Evolutionary conservation across 2,888 invertebrate genomes (phyloP), one percentile per base, ranked within the genome.

Genomic region (Dermolepida albohirtum): DNA sequence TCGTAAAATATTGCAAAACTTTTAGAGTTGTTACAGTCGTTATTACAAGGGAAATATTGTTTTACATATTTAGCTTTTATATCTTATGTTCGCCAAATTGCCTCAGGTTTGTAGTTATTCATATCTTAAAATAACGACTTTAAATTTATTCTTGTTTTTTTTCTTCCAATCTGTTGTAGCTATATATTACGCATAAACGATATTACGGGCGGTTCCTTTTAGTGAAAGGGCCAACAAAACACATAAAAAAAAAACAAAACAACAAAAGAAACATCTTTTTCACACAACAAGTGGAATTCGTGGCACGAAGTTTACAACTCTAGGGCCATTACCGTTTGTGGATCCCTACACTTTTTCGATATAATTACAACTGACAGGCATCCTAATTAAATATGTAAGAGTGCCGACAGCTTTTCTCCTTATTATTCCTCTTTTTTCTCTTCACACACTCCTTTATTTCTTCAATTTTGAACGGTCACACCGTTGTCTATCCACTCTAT

Each of bases 281-380:
- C 39, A 54, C 44, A 47, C 44, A 14, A 43, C 16, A 8, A 2
- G 34, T 34, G 44, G 27, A 29, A 59, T 47, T 44, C 59, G 12
- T 44, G 40, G 29, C 29, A 40, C 29, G 29, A 44, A 27, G 29
- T 59, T 59, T 44, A 59, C 29, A 59, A 44, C 59, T 59, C 41
- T 41, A 22, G 22, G 27, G 27, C 29, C 27, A 59, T 59, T 59
- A 44, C 59, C n/a, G 59, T 59, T 44, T 44, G 44, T 59, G 59
- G 44, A 59, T 44, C 59, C 43, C 34, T 59, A 59, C 44, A 27
- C 44, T 29, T 44, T 59, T 47, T 59, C 34, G 27, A 44, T 59
- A 47, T 59, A 59, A 59, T 59, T 59, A 59, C 44, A 47, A 59
- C 59, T 59, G 59, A 59, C 59, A 59, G 59, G 57, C 59, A 59